These are phyloP conservation scores for Musca domestica DNA, from an alignment of 1,140 invertebrate genomes.

Conservation along the genomic window DNA sequence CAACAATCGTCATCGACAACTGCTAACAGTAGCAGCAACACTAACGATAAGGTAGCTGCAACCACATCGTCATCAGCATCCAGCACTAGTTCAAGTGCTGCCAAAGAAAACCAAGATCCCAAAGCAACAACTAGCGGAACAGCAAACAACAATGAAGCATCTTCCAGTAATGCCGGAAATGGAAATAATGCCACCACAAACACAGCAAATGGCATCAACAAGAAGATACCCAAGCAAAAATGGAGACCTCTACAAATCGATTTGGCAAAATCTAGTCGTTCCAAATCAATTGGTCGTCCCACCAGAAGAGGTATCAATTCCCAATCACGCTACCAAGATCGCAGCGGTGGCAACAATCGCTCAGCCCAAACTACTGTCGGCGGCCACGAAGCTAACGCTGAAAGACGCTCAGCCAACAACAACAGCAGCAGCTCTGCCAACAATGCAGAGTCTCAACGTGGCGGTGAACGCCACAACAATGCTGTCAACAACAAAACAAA, in stretches of 20 bases:
- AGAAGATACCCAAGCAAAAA: conserved; percentile 66
- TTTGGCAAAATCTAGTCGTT: conserved; percentile 57
- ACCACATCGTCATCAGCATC: not conserved
- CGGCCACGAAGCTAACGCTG: not conserved
- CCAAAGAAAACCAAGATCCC: conserved; percentile 11
- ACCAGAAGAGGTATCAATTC: conserved; percentile 29
- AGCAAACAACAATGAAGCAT: conserved; percentile 12
- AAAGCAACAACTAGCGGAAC: conserved; percentile 3
- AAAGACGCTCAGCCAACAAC: conserved; percentile 22
- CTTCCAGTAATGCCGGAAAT: conserved; percentile 29
- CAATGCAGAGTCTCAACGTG: conserved; percentile 14
- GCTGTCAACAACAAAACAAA: conserved; percentile 5
- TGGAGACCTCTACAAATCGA: conserved; percentile 77
- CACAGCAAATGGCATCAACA: conserved; percentile 47
- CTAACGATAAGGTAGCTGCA: not conserved
- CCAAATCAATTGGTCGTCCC: conserved; percentile 46
- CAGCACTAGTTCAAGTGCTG: not conserved
- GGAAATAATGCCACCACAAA: conserved; percentile 34
- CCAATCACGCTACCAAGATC: conserved; percentile 17
- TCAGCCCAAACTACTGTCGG: not conserved
- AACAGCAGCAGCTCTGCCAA: conserved; percentile 6
- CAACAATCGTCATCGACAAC: not conserved
- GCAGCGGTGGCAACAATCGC: conserved; percentile 17
- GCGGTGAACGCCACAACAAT: conserved; percentile 13
- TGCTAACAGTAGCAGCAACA: not conserved